A percentile compares a stretch with the other conserved stretches of the same genome.
Conservation (phyloP, 2,113 vertebrate species). For the Promerops cafer region DNA sequence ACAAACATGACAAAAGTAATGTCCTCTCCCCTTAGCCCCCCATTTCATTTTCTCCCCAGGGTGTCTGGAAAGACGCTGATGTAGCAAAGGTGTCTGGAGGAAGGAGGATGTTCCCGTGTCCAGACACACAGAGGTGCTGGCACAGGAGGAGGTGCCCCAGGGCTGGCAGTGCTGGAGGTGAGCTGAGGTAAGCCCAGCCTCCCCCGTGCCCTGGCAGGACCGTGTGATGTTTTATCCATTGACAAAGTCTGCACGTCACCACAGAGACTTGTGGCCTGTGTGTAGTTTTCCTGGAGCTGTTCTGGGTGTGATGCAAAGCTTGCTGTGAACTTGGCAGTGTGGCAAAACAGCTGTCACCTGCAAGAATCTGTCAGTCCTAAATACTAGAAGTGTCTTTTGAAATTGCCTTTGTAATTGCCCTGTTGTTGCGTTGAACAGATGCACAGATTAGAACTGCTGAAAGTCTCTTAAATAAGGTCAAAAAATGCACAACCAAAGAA, state of each 20-base stretch:
- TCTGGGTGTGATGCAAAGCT: neutral
- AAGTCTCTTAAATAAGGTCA: neutral
- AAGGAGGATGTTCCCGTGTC: no score
- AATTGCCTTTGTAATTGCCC: slow-evolving; percentile 4
- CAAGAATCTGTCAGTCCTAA: neutral
- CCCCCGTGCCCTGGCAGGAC: neutral
- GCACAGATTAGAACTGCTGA: neutral
- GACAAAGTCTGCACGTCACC: neutral
- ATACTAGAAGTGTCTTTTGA: neutral
- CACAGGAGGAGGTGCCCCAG: rapidly evolving
- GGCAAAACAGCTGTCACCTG: slow-evolving; percentile 52
- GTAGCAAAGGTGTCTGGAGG: rapidly evolving
- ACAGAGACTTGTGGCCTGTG: neutral
- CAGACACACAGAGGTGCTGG: neutral
- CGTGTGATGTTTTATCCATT: neutral
- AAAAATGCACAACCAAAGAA: neutral
- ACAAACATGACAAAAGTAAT: neutral
- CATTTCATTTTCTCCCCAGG: neutral
- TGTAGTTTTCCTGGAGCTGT: neutral
- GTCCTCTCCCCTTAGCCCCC: neutral
- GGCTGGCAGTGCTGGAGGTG: neutral
- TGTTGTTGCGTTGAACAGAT: neutral
- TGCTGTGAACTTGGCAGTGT: neutral
- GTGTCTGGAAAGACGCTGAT: neutral
- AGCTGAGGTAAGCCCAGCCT: neutral